Percentiles rank a stretch among this genome's conserved stretches.
phyloP scores from a whole-genome alignment of 2,113 vertebrate genomes.

The Tonatia bakeri region DNA sequence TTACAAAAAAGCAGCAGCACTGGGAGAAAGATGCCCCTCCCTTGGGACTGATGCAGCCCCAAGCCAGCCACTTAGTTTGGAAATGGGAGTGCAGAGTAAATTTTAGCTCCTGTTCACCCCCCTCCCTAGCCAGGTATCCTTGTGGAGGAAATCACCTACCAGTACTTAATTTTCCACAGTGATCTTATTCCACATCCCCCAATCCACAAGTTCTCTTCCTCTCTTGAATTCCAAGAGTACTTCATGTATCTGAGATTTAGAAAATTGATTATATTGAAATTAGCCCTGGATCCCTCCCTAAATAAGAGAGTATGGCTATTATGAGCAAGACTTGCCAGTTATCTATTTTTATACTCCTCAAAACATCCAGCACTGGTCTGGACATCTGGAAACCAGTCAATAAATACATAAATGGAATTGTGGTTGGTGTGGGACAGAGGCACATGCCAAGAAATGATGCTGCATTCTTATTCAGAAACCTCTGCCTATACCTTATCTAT shows the following conservation, averaged over 20 bases:
- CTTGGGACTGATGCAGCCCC: background rate
- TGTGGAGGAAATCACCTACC: background rate
- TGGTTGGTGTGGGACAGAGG: accelerated
- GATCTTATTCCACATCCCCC: background rate
- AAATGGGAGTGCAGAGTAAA: background rate
- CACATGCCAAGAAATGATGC: background rate
- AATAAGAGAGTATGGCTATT: background rate
- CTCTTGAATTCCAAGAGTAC: background rate
- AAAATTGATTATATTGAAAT: background rate
- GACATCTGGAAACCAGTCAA: background rate
- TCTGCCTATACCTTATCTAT: background rate
- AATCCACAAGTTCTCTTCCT: background rate
- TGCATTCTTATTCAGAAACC: background rate
- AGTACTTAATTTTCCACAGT: background rate
- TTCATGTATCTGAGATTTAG: background rate
- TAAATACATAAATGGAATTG: background rate
- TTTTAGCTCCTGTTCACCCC: background rate
- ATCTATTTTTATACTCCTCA: background rate
- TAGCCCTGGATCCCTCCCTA: background rate
- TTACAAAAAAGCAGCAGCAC: background rate
- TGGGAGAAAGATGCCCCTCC: background rate
- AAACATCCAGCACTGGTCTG: background rate
- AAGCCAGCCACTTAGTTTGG: background rate
- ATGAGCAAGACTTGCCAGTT: background rate
- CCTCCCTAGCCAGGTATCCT: background rate